A percentile compares a stretch with the other conserved stretches of the same genome.
These are phyloP conservation scores for Eulemur rubriventer DNA, from an alignment of 2,797 vertebrate species.

Conservation along the genomic window DNA sequence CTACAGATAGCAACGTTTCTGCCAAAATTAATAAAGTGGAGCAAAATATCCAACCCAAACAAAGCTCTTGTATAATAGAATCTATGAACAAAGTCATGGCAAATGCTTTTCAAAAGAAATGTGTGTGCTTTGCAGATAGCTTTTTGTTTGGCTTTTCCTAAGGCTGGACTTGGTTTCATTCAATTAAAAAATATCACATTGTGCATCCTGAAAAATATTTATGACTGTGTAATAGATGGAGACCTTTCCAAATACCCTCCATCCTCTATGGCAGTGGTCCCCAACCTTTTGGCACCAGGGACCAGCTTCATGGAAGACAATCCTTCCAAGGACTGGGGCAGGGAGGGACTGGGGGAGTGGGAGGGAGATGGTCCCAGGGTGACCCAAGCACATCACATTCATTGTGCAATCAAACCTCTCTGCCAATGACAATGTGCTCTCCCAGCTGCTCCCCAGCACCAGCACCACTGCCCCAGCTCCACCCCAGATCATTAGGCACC, in stretches of 20 bases:
- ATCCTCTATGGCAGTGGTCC: background rate
- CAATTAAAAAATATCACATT: background rate
- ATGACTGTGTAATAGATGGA: background rate
- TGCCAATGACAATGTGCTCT: too few relatives aligned
- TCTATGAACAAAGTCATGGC: conserved; percentile 9
- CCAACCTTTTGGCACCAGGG: too few relatives aligned
- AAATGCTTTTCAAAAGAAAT: conserved; percentile 16
- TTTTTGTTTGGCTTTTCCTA: background rate
- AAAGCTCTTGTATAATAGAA: background rate
- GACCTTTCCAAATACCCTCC: background rate
- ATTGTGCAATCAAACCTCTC: too few relatives aligned
- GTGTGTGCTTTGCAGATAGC: conserved; percentile 1
- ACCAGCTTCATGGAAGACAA: too few relatives aligned
- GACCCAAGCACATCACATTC: too few relatives aligned
- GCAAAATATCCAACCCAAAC: conserved; percentile 17
- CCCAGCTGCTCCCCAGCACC: too few relatives aligned
- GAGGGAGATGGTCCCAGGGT: too few relatives aligned
- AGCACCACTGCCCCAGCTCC: too few relatives aligned
- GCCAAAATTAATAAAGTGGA: conserved; percentile 50
- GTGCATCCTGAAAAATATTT: background rate
- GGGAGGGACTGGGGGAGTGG: too few relatives aligned
- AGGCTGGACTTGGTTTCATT: background rate
- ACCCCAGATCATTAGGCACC: too few relatives aligned
- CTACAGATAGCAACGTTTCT: background rate
- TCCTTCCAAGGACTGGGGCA: too few relatives aligned